Evolutionary conservation across 2,888 invertebrate genomes (phyloP).

Genomic region (Coelopa pilipes): DNA sequence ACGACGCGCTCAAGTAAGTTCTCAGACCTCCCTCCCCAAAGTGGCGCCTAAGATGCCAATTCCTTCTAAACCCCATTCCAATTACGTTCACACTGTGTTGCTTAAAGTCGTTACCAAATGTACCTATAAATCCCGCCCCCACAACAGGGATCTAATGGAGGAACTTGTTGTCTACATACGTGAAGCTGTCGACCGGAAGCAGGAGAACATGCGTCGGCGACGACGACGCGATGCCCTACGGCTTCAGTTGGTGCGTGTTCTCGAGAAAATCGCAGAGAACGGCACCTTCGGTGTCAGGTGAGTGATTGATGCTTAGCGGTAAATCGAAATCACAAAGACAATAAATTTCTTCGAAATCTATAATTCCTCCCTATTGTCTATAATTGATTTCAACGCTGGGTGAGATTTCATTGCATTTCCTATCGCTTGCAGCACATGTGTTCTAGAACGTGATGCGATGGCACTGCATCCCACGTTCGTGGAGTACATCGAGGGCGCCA

Average conservation of each 20-base stretch:
- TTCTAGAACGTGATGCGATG: slow-evolving; percentile 84
- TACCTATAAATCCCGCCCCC: too few relatives aligned
- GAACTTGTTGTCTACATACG: slow-evolving; percentile 91
- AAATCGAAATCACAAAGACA: not conserved
- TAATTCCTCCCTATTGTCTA: slow-evolving; percentile 2
- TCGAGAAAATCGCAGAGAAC: slow-evolving; percentile 92
- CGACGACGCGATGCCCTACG: slow-evolving; percentile 91
- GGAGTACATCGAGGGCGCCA: slow-evolving; percentile 95
- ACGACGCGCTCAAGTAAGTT: slow-evolving; percentile 90
- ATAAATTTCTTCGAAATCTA: slow-evolving; percentile 22
- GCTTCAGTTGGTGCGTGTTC: slow-evolving; percentile 88
- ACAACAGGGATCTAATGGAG: slow-evolving; percentile 93
- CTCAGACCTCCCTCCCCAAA: too few relatives aligned
- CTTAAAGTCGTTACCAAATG: too few relatives aligned
- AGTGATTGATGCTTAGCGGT: slow-evolving; percentile 34
- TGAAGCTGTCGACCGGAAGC: slow-evolving; percentile 96
- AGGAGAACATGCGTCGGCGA: slow-evolving; percentile 94
- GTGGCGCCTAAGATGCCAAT: too few relatives aligned
- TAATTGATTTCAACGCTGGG: slow-evolving; percentile 1
- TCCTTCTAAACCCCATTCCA: not conserved
- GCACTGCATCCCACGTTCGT: slow-evolving; percentile 87
- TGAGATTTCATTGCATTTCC: slow-evolving; percentile 1
- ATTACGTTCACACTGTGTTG: not conserved
- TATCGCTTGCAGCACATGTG: slow-evolving; percentile 73
- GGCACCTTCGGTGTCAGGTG: slow-evolving; percentile 86